Base-by-base conservation (phyloP, 2,888 invertebrate species). In the Autographa pulchrina region DNA sequence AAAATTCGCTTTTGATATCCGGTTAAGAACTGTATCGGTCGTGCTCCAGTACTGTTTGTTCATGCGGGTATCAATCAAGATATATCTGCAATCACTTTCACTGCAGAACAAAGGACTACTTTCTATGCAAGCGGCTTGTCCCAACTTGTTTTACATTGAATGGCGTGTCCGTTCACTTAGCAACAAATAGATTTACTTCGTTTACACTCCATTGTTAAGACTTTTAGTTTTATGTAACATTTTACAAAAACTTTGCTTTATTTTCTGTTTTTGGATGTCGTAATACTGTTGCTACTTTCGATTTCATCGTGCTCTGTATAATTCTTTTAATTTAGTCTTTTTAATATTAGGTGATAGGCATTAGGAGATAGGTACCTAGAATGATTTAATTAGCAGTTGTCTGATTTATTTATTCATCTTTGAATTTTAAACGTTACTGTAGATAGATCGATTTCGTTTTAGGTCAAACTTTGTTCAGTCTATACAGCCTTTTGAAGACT, bases 71-170 rank as follows among this genome's bases (percentile, higher is more conserved):
- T 91, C 90, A 85, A 88, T 91, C 90, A 91, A 86, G 88, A 86
- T 89, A 48, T 84, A 85, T 72, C 75, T 69, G 74, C 78, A 76
- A 82, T 86, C 84, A 90, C 94, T 93, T 94, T 92, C 92, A 88
- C 93, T 75, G 41, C 60, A 72, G 74, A 82, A 92, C 92, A 93
- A 94, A 94, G 93, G 93, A 94, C 88, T 72, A 81, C 93, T 94
- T 94, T 94, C 93, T 91, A 91, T 77, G 68, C 81, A 75, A 70
- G 75, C 73, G 79, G 80, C 78, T 81, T 75, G 79, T 78, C 80
- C 77, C 72, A 80, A 68, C 85, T 74, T 80, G 88, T 87, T 92
- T 91, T 85, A 88, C 90, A 90, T 91, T 92, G 86, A 90, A 90
- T 92, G 84, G 83, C 77, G 80, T 84, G 72, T 69, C 70, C 74